These are phyloP conservation scores for Hyperoplus immaculatus DNA, from an alignment of 2,797 vertebrate genomes.

Conservation along the genomic window DNA sequence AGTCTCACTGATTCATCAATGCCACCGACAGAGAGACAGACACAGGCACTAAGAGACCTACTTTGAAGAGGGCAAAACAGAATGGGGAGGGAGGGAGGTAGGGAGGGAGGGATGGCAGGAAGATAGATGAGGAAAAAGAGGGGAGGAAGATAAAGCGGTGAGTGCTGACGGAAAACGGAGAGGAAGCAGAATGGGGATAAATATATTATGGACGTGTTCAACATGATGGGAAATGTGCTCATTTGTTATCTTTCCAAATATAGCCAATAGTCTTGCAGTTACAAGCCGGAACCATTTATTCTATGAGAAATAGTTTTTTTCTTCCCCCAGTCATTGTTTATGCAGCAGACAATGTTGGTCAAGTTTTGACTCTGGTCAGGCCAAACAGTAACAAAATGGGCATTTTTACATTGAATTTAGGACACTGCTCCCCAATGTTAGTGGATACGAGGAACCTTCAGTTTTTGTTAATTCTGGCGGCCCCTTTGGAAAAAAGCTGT, in stretches of 20 bases:
- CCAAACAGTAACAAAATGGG: background rate
- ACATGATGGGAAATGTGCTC: background rate
- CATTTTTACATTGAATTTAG: background rate
- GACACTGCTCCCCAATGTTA: background rate
- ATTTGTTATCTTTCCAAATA: background rate
- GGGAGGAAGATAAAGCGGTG: conserved; percentile 2
- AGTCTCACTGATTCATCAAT: conserved; percentile 73
- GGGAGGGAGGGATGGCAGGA: conserved; percentile 44
- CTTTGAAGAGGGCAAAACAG: conserved; percentile 57
- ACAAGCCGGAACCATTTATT: background rate
- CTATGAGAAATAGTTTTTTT: background rate
- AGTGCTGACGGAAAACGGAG: background rate
- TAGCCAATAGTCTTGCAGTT: background rate
- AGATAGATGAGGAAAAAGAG: conserved; percentile 52
- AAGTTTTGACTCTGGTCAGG: background rate
- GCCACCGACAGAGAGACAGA: conserved; percentile 56
- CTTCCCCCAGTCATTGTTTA: background rate
- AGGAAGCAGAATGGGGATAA: background rate
- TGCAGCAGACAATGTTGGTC: background rate
- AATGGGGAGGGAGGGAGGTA: conserved; percentile 29
- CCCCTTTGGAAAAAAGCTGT: too few relatives aligned
- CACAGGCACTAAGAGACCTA: conserved; percentile 64
- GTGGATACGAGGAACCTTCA: background rate
- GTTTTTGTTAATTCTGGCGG: too few relatives aligned
- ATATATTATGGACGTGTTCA: background rate